A percentile compares a stretch with the other conserved stretches of the same genome.
phyloP scores from a whole-genome alignment of 1,140 invertebrate genomes.

The Potamilus streckersoni region DNA sequence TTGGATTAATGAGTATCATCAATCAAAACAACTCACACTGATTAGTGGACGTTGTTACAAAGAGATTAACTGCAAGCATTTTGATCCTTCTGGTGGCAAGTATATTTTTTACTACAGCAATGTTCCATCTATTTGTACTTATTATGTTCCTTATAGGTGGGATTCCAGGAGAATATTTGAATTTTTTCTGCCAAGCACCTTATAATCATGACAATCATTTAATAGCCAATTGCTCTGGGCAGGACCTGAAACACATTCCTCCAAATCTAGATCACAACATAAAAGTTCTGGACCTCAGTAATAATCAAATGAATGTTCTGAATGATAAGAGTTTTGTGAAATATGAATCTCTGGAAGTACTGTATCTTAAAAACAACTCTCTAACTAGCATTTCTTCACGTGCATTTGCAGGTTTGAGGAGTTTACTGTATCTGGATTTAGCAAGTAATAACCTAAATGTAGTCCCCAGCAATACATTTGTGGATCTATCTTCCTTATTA shows the following conservation, averaged over 20 bases:
- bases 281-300: slow-evolving; percentile 45
- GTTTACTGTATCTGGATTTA: slow-evolving; percentile 52
- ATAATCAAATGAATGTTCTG: slow-evolving; percentile 49
- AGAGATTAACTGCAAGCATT: too few relatives aligned
- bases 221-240: slow-evolving; percentile 50
- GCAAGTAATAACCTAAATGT: slow-evolving; percentile 47
- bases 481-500: slow-evolving; percentile 29
- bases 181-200: too few relatives aligned
- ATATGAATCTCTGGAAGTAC: slow-evolving; percentile 45
- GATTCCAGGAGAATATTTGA: too few relatives aligned
- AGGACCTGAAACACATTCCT: slow-evolving; percentile 40
- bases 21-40: too few relatives aligned
- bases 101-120: too few relatives aligned
- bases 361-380: slow-evolving; percentile 52
- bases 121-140: too few relatives aligned
- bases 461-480: slow-evolving; percentile 47
- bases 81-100: too few relatives aligned
- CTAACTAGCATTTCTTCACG: slow-evolving; percentile 40
- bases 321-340: slow-evolving; percentile 38
- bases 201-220: too few relatives aligned
- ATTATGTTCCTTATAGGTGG: too few relatives aligned
- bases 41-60: too few relatives aligned
- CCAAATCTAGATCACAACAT: slow-evolving; percentile 47
- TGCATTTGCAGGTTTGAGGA: slow-evolving; percentile 46
- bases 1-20: too few relatives aligned